Percentiles rank a stretch among this genome's conserved stretches.
Evolutionary conservation across 2,888 invertebrate genomes (phyloP).

Genomic region (Pyrgus malvae): DNA sequence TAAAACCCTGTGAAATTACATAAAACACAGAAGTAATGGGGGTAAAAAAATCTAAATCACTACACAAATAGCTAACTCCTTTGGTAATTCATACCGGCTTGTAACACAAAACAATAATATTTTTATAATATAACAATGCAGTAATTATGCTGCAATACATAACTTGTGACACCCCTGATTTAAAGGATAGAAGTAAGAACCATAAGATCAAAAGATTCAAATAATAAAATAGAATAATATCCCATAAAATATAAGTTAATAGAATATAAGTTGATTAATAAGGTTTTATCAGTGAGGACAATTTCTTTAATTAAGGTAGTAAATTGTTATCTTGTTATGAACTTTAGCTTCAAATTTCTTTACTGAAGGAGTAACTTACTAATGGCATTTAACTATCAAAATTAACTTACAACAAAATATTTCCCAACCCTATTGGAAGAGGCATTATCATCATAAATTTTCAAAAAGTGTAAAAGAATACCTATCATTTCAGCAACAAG

Average conservation of each 20-base stretch:
- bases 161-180: constrained; percentile 47
- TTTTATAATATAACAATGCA: constrained; percentile 57
- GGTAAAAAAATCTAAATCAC: constrained; percentile 66
- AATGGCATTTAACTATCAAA: constrained; percentile 17
- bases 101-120: constrained; percentile 49
- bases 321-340: too few species aligned
- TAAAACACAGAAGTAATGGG: constrained; percentile 43
- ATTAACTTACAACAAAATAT: not conserved
- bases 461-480: constrained; percentile 9
- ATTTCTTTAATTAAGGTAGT: too few species aligned
- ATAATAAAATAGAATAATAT: too few species aligned
- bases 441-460: not conserved
- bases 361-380: not conserved
- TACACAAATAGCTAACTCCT: constrained; percentile 74
- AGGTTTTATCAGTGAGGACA: too few species aligned
- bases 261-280: too few species aligned
- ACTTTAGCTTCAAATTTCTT: too few species aligned
- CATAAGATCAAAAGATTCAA: not conserved
- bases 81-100: constrained; percentile 79
- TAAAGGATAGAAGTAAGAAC: not conserved
- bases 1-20: constrained; percentile 47
- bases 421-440: not conserved
- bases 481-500: not conserved
- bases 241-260: too few species aligned
- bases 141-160: constrained; percentile 44